These are phyloP conservation scores for Nannoperca obscura DNA, from an alignment of 2,797 vertebrate species.

Conservation along the genomic window DNA sequence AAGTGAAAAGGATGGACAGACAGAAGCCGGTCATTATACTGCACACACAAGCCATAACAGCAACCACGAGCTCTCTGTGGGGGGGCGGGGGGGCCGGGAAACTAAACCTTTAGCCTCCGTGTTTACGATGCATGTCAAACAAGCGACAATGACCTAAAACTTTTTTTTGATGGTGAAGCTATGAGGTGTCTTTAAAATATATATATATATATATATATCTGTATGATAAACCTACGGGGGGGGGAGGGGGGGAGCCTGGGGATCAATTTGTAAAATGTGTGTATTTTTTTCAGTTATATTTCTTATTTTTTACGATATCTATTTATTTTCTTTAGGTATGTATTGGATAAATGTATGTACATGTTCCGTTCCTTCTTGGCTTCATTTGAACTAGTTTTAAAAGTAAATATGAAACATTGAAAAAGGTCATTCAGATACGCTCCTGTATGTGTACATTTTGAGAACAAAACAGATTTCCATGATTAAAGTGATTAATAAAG, in stretches of 20 bases:
- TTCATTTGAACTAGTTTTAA: slow-evolving; percentile 86
- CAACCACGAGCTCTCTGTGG: slow-evolving; percentile 66
- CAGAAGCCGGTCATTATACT: slow-evolving; percentile 74
- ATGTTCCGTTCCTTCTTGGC: slow-evolving; percentile 83
- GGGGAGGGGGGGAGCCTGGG: slow-evolving; percentile 72
- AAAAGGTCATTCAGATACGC: slow-evolving; percentile 85
- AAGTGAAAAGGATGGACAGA: slow-evolving; percentile 49
- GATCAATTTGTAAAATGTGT: slow-evolving; percentile 90
- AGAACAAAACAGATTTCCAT: slow-evolving; percentile 83
- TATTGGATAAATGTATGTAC: slow-evolving; percentile 88
- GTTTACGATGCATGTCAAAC: slow-evolving; percentile 89
- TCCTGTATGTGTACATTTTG: slow-evolving; percentile 87
- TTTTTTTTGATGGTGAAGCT: slow-evolving; percentile 79
- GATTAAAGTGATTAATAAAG: slow-evolving; percentile 76
- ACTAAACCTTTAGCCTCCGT: slow-evolving; percentile 84
- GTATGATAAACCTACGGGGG: slow-evolving; percentile 82
- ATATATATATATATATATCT: slow-evolving; percentile 73
- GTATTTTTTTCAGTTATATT: slow-evolving; percentile 90
- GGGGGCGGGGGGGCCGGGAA: slow-evolving; percentile 53
- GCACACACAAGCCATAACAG: slow-evolving; percentile 85
- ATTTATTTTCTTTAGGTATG: slow-evolving; percentile 88
- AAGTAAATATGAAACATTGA: slow-evolving; percentile 81
- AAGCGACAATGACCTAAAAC: slow-evolving; percentile 82
- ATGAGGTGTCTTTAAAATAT: slow-evolving; percentile 80
- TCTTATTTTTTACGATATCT: slow-evolving; percentile 88